These are phyloP conservation scores for Turdus rufiventris DNA, from an alignment of 2,113 vertebrate genomes.

Conservation along the genomic window DNA sequence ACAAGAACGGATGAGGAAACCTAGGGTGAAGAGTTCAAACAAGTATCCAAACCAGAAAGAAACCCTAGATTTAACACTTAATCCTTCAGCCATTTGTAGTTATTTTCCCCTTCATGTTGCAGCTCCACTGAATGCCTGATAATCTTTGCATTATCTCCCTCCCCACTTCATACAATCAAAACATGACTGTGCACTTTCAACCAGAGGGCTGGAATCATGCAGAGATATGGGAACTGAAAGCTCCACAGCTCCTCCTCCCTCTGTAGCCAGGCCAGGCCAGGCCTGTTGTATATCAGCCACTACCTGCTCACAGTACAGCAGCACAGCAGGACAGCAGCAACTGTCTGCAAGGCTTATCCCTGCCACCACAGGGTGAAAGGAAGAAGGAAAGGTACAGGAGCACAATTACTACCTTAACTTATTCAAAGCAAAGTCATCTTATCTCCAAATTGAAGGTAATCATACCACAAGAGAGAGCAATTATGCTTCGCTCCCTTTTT, in stretches of 20 bases:
- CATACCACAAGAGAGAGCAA: neutral
- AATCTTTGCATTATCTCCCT: neutral
- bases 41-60: neutral
- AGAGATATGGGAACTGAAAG: neutral
- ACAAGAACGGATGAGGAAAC: neutral
- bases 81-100: neutral
- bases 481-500: neutral
- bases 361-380: neutral
- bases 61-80: neutral
- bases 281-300: neutral
- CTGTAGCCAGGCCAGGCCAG: neutral
- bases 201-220: neutral
- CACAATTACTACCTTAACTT: neutral
- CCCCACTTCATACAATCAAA: neutral
- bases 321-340: neutral
- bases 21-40: neutral
- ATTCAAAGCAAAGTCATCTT: neutral
- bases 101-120: neutral
- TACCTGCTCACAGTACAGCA: neutral
- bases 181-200: neutral
- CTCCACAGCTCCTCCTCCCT: neutral
- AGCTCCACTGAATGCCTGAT: neutral
- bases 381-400: neutral
- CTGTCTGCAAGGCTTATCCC: neutral
- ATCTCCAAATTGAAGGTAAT: neutral